Evolutionary conservation across 2,797 vertebrate species (phyloP).

Genomic region (Paratrypauchen microcephalus): DNA sequence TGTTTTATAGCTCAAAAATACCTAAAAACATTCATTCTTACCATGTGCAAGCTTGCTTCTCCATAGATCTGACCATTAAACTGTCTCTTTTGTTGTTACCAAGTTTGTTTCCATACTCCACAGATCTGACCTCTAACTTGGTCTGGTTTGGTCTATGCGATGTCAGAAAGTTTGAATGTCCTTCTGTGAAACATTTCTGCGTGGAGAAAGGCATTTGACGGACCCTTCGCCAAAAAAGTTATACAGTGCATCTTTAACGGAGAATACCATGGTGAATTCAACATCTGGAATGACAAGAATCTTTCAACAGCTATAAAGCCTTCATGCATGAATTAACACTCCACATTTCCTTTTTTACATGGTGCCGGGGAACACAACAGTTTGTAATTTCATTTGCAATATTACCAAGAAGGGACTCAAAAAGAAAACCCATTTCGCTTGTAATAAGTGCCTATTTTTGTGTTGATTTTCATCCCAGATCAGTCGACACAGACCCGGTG

Average conservation of each 20-base stretch:
- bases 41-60: no score
- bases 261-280: constrained; percentile 79
- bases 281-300: constrained; percentile 69
- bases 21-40: no score
- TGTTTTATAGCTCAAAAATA: no score
- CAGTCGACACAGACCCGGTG: constrained; percentile 36
- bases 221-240: no score
- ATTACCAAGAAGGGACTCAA: constrained; percentile 53
- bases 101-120: no score
- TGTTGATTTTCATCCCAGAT: constrained; percentile 58
- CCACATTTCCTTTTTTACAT: constrained; percentile 67
- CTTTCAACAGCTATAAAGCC: constrained; percentile 64
- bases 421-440: constrained; percentile 32
- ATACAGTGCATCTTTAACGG: constrained; percentile 77
- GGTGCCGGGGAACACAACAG: constrained; percentile 57
- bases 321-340: constrained; percentile 76
- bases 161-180: no score
- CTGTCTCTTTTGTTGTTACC: no score
- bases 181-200: no score
- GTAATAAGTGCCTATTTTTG: constrained; percentile 58
- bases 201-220: no score
- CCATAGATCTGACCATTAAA: no score
- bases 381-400: constrained; percentile 70
- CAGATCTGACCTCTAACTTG: no score
- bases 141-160: no score